These are phyloP conservation scores for Danio kyathit DNA, from an alignment of 2,797 vertebrate species.

Conservation along the genomic window DNA sequence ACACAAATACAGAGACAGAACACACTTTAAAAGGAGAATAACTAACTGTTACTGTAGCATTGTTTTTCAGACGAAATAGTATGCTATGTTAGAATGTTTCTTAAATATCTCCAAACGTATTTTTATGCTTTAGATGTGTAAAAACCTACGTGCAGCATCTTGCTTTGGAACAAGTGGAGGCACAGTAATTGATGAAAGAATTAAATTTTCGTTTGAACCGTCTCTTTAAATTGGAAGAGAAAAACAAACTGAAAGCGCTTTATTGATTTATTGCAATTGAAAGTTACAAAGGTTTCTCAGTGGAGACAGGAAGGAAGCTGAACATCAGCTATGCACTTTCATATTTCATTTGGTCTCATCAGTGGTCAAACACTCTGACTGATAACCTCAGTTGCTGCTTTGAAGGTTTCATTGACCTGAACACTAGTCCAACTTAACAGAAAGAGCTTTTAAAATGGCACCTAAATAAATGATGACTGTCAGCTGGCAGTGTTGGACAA, in stretches of 20 bases:
- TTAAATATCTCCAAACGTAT: too few species aligned
- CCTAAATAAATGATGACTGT: constrained; percentile 46
- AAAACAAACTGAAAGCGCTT: background rate
- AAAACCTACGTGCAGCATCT: too few species aligned
- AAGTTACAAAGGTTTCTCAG: background rate
- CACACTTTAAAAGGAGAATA: too few species aligned
- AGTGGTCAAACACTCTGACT: constrained; percentile 20
- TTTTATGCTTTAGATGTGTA: too few species aligned
- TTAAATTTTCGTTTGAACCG: too few species aligned
- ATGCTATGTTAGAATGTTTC: too few species aligned
- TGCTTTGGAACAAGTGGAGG: too few species aligned
- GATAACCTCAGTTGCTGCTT: constrained; percentile 1
- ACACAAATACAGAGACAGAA: too few species aligned
- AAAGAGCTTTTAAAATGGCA: constrained; percentile 32
- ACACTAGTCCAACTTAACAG: background rate
- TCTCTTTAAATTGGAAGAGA: too few species aligned
- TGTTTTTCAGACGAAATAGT: too few species aligned
- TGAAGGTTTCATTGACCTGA: constrained; percentile 28
- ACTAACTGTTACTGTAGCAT: too few species aligned
- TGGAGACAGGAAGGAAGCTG: constrained; percentile 16
- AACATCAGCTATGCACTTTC: constrained; percentile 40
- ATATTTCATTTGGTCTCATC: constrained; percentile 32
- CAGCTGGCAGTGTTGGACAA: constrained; percentile 14
- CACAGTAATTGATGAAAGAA: too few species aligned
- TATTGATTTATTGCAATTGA: background rate